Evolutionary conservation across 2,797 vertebrate genomes (phyloP), one percentile per base, ranked within the genome.

Genomic region (Stomatorhinus walkeri): DNA sequence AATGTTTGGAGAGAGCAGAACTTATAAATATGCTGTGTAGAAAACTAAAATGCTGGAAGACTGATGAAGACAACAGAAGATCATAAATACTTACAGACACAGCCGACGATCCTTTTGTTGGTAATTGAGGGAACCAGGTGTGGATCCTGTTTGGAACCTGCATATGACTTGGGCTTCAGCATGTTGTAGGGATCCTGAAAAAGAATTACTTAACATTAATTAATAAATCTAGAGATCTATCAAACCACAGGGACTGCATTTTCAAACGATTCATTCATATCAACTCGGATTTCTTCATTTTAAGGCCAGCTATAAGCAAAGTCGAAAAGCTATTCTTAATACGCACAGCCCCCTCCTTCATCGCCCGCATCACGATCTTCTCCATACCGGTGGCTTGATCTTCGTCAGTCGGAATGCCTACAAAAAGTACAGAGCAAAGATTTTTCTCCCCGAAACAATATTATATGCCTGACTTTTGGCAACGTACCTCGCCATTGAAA

Each of bases 371-470:
- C 81, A 97, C 91, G 68, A 93, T 92, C 91, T 94, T 96, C 92
- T 97, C 97, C 92, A 97, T 14, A 0, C 97, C 97, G 0, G 97
- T 98, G 0, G 97, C 97, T 90, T 97, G 97, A 72, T 98, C 96
- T 2, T 97, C 96, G 51, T 97, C 96, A 43, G 93, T 96, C 88
- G 97, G 96, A 88, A 96, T 93, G 4, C 97, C 97, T 96, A 89
- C 14, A 79, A 89, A 89, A 83, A 52, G n/a, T 22, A 3, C 9
- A 76, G 8, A 79, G 36, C 72, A 22, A 43, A 48, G 8, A 46
- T 1, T 19, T 49, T 81, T 81, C 2, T 9, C 43, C 36, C 19
- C 40, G 19, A 22, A 49, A 84, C 43, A 79, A 19, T 2, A 40
- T 48, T 14, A 9, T 12, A 1, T 49, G 43, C 4, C 9, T 4